phyloP scores from a whole-genome alignment of 2,888 invertebrate species.

The Apamea crenata region DNA sequence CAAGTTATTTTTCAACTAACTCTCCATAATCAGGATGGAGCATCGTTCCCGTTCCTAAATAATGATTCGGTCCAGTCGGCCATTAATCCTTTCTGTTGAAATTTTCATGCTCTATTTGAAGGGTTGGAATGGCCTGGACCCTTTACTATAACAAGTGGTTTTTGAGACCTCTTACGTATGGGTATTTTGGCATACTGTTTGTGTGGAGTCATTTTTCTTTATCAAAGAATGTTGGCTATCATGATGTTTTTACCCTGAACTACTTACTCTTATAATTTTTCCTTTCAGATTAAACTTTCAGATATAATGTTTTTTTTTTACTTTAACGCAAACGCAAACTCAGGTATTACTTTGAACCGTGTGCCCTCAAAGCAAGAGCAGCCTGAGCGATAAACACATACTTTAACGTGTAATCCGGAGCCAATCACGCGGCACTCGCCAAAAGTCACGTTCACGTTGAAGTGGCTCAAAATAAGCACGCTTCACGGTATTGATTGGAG shows the following conservation, averaged over 20 bases:
- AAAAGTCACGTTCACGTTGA: constrained; percentile 61
- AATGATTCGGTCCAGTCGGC: constrained; percentile 73
- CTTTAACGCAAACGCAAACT: neutral
- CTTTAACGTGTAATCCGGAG: constrained; percentile 51
- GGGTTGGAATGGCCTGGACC: constrained; percentile 73
- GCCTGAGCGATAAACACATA: constrained; percentile 57
- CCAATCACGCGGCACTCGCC: constrained; percentile 55
- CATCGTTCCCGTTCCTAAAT: constrained; percentile 65
- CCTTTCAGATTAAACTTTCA: neutral
- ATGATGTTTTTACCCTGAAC: neutral
- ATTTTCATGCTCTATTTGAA: constrained; percentile 80
- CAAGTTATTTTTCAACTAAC: constrained; percentile 68
- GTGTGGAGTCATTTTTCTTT: constrained; percentile 28
- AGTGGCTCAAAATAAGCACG: constrained; percentile 58
- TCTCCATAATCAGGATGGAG: constrained; percentile 67
- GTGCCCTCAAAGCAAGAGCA: constrained; percentile 46
- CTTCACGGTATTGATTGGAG: constrained; percentile 51
- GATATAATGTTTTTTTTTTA: constrained; percentile 1
- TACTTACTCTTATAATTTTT: neutral
- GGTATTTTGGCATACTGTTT: constrained; percentile 48
- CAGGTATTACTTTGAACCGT: constrained; percentile 39
- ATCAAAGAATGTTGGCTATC: constrained; percentile 11
- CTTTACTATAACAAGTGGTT: constrained; percentile 70
- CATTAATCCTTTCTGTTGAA: constrained; percentile 79
- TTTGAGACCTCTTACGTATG: constrained; percentile 48